Conservation (phyloP, 1,140 invertebrate species). For the Apis florea region DNA sequence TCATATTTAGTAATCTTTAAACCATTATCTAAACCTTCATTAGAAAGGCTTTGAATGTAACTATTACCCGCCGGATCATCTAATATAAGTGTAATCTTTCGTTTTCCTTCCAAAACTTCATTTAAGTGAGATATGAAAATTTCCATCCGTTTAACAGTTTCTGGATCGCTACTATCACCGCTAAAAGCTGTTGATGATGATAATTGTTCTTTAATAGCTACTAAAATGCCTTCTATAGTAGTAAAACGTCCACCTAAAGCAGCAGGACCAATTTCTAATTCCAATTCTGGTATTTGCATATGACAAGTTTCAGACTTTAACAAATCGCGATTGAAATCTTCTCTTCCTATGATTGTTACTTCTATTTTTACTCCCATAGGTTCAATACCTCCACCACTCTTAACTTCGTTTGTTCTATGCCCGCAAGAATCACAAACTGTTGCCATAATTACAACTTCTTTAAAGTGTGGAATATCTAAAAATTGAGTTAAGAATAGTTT, state of each 20-base stretch:
- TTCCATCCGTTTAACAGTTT: slow-evolving; percentile 81
- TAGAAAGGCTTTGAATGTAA: slow-evolving; percentile 93
- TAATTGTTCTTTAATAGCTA: slow-evolving; percentile 86
- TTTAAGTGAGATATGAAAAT: slow-evolving; percentile 87
- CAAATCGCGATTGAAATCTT: slow-evolving; percentile 95
- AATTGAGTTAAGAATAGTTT: slow-evolving; percentile 60
- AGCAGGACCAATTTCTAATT: slow-evolving; percentile 91
- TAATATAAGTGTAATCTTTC: slow-evolving; percentile 88
- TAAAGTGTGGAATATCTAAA: slow-evolving; percentile 96
- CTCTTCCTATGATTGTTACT: slow-evolving; percentile 85
- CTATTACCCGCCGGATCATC: slow-evolving; percentile 99
- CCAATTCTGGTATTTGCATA: slow-evolving; percentile 93
- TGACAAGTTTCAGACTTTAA: slow-evolving; percentile 97
- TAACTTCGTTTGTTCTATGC: slow-evolving; percentile 95
- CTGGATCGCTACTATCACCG: slow-evolving; percentile 86
- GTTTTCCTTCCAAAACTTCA: slow-evolving; percentile 84
- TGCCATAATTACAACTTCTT: slow-evolving; percentile 99
- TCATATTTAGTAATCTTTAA: slow-evolving; percentile 91
- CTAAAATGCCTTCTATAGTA: slow-evolving; percentile 93
- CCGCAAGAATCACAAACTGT: slow-evolving; percentile 95
- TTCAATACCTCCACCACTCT: slow-evolving; percentile 95
- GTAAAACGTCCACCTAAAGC: slow-evolving; percentile 97
- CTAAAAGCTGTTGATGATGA: slow-evolving; percentile 84
- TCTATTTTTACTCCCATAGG: slow-evolving; percentile 89
- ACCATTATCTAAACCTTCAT: slow-evolving; percentile 86